A percentile compares a stretch with the other conserved stretches of the same genome.
phyloP scores from a whole-genome alignment of 2,113 vertebrate genomes.

The Hipposideros armiger region DNA sequence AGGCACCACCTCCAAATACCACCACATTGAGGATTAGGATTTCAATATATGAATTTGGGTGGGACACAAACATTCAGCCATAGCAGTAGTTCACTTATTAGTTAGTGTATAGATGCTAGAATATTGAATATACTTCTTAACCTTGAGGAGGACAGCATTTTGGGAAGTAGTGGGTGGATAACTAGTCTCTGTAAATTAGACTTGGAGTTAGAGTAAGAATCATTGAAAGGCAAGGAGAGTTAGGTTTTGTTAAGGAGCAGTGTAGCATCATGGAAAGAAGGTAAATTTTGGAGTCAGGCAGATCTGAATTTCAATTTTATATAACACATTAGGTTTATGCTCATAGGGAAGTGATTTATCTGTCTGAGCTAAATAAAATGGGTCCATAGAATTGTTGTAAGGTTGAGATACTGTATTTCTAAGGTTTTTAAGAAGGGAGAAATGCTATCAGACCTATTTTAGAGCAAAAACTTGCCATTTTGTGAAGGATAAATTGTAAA shows the following conservation, averaged over 20 bases:
- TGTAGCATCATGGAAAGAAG: not conserved
- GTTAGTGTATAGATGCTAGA: not conserved
- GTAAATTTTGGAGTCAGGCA: not conserved
- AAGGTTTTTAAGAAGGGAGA: not conserved
- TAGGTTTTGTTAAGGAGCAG: conserved; percentile 6
- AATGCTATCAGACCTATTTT: not conserved
- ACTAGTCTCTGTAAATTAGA: not conserved
- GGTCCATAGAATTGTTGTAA: not conserved
- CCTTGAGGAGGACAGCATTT: not conserved
- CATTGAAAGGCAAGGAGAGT: not conserved
- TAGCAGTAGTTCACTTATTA: not conserved
- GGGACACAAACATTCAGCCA: not conserved
- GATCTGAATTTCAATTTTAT: conserved; percentile 40
- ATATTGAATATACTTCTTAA: not conserved
- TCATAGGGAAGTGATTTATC: not conserved
- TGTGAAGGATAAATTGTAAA: not conserved
- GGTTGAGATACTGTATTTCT: not conserved
- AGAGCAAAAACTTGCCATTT: not conserved
- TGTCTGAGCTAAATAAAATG: conserved; percentile 18
- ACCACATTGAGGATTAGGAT: not conserved
- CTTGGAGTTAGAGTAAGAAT: conserved; percentile 29
- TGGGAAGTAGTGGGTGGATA: not conserved
- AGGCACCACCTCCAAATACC: not conserved
- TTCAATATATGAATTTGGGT: not conserved
- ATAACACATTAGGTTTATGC: not conserved